Conservation (phyloP, 2,797 vertebrate genomes). For the Anguilla obscura region DNA sequence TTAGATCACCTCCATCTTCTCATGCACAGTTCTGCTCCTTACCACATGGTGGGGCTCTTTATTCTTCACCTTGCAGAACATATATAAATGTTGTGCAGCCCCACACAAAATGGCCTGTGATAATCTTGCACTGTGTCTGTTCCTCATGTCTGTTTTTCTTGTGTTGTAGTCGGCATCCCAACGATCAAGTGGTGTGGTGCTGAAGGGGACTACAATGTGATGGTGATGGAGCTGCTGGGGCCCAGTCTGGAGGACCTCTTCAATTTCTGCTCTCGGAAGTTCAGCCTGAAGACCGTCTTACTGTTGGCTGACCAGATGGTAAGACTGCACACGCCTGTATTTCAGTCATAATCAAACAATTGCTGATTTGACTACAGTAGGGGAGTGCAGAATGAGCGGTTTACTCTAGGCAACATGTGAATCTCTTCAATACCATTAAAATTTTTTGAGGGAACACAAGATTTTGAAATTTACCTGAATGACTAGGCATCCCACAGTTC, state of each 20-base stretch:
- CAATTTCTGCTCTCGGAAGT: slow-evolving; percentile 73
- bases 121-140: neutral
- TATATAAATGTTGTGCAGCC: neutral
- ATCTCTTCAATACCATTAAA: neutral
- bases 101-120: neutral
- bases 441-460: neutral
- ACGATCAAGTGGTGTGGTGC: slow-evolving; percentile 79
- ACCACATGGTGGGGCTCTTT: slow-evolving; percentile 10
- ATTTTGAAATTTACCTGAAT: neutral
- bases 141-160: neutral
- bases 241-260: slow-evolving; percentile 69
- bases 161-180: slow-evolving; percentile 71
- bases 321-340: slow-evolving; percentile 35
- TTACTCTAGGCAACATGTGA: neutral
- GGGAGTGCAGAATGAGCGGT: neutral
- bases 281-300: slow-evolving; percentile 72
- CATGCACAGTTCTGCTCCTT: neutral
- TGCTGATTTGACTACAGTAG: neutral
- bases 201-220: slow-evolving; percentile 78
- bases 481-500: neutral
- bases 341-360: neutral
- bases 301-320: slow-evolving; percentile 86
- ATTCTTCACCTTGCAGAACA: neutral
- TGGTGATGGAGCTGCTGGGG: slow-evolving; percentile 77
- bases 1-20: slow-evolving; percentile 39